A percentile compares a stretch with the other conserved stretches of the same genome.
Evolutionary conservation across 2,113 vertebrate species (phyloP).

Genomic region (Ia io): DNA sequence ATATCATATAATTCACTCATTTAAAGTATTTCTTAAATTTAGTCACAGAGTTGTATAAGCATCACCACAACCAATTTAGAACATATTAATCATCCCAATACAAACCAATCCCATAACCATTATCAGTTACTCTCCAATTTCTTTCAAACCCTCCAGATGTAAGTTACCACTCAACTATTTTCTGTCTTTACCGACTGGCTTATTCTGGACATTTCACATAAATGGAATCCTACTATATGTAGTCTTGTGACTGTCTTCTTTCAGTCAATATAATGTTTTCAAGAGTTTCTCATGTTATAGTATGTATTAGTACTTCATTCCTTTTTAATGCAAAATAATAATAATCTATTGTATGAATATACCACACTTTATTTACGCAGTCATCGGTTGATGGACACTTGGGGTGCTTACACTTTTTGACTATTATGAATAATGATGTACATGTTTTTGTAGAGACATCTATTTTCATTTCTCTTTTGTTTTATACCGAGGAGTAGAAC

Average conservation of each 20-base stretch:
- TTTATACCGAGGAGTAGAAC: neutral
- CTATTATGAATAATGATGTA: neutral
- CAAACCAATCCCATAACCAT: neutral
- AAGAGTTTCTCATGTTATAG: neutral
- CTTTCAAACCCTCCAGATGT: neutral
- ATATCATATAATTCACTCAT: neutral
- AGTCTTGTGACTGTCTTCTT: neutral
- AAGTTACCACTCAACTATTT: neutral
- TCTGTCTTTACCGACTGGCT: neutral
- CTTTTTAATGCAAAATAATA: neutral
- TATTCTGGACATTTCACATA: neutral
- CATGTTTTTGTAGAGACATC: neutral
- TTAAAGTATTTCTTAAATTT: neutral
- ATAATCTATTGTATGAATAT: neutral
- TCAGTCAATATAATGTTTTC: neutral
- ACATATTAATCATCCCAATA: neutral
- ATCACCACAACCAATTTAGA: neutral
- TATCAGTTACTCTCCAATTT: neutral
- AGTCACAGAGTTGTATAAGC: neutral
- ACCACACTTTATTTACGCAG: neutral
- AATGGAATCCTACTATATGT: neutral
- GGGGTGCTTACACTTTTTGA: neutral
- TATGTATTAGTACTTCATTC: neutral
- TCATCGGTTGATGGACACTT: neutral
- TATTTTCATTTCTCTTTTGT: constrained; percentile 11